Base-by-base conservation (phyloP, 2,797 vertebrate species). In the Myotis myotis region DNA sequence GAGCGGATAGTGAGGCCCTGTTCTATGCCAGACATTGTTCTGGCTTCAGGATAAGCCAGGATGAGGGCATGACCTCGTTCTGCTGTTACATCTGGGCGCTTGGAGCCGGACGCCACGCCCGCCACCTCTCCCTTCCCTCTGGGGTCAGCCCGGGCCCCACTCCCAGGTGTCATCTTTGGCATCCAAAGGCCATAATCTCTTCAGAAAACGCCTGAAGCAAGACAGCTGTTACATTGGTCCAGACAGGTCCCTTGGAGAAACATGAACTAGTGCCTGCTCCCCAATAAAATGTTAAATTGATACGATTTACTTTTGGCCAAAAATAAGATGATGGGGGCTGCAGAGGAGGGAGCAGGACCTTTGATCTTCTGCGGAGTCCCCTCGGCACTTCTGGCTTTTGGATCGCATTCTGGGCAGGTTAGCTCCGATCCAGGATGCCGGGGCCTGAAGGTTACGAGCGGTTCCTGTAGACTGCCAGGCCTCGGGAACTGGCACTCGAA, bases 271-370 rank as follows among this genome's bases (percentile, higher is more conserved):
- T 33, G 20, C 15, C 64, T 68, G 51, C 4, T 66, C n/a, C 68
- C 53, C 72, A 94, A 25, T 93, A 95, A 96, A 93, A 96, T 12
- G 15, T 70, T 51, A 74, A 51, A 68, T 95, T 66, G 62, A 49
- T 84, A 72, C 19, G 66, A 94, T 74, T 80, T 83, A 53, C 41
- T 68, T 92, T 92, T 74, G 83, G 82, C 82, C 88, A 16, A 87
- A 95, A 96, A 57, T 22, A 76, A 16, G 82, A 79, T 89, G 87
- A 62, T 79, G 55, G 36, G 75, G 83, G 55, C 76, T 6, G 0
- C 6, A 68, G 36, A 49, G 44, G 7, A 57, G 23, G 17, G 55
- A 36, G 55, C 5, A 80, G 53, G 79, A 64, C 74, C 11, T 95
- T 95, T 96, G 95, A 95, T 97, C 80, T 64, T 76, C 44, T 55